These are phyloP conservation scores for Lagria hirta DNA, from an alignment of 2,888 invertebrate genomes.

Conservation along the genomic window DNA sequence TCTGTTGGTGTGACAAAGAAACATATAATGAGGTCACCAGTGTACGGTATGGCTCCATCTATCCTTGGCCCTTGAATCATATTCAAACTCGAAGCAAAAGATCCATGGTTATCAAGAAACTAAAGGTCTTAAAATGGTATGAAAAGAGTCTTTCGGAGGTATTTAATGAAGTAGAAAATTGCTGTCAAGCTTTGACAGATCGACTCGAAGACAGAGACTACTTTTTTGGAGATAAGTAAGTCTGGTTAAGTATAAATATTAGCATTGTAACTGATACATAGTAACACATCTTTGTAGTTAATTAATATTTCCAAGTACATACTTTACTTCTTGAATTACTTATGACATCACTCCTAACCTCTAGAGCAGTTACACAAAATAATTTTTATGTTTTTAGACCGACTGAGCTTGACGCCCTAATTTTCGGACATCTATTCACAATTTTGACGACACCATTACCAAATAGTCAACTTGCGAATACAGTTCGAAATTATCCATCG, in stretches of 20 bases:
- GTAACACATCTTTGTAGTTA: slow-evolving; percentile 3
- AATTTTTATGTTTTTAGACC: slow-evolving; percentile 68
- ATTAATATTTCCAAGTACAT: too few species aligned
- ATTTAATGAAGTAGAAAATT: slow-evolving; percentile 74
- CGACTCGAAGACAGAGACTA: slow-evolving; percentile 77
- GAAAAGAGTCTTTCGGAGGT: slow-evolving; percentile 79
- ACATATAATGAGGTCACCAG: slow-evolving; percentile 82
- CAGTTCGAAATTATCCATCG: slow-evolving; percentile 73
- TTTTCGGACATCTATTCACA: slow-evolving; percentile 96
- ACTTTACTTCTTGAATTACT: too few species aligned
- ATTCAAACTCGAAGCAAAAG: slow-evolving; percentile 79
- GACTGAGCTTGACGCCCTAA: slow-evolving; percentile 92
- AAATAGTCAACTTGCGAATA: slow-evolving; percentile 76
- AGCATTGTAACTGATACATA: slow-evolving; percentile 7
- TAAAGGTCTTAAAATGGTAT: slow-evolving; percentile 81
- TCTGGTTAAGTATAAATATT: slow-evolving; percentile 34
- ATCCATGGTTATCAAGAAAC: slow-evolving; percentile 65
- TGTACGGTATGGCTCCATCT: slow-evolving; percentile 82
- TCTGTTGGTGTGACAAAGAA: slow-evolving; percentile 82
- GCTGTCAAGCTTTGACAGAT: slow-evolving; percentile 84
- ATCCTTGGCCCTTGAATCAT: slow-evolving; percentile 89
- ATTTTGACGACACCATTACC: slow-evolving; percentile 89
- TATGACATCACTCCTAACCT: too few species aligned
- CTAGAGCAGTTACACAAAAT: too few species aligned
- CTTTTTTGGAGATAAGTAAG: slow-evolving; percentile 79